Base-by-base conservation (phyloP, 2,113 vertebrate genomes). In the Dasyurus viverrinus region DNA sequence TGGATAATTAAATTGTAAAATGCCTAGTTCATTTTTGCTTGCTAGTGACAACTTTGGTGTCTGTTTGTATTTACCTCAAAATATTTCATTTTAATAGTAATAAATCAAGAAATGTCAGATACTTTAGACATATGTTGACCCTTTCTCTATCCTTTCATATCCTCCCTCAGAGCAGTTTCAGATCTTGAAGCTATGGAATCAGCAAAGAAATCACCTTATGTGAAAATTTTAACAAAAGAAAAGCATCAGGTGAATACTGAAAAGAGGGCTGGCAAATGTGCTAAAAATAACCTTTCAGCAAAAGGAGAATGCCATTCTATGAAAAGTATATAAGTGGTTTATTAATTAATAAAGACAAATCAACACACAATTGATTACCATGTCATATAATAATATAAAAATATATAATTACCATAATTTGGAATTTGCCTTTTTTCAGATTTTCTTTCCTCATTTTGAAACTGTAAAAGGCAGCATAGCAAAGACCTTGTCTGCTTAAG, bases 331-430 rank as follows among this genome's bases (percentile, higher is more conserved):
- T 95, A 96, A 92, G 97, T 95, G 92, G 95, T 96, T 93, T 97
- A 97, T 97, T 98, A 90, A 96, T 98, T 97, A 95, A 94, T 90
- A 94, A 89, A 93, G 93, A 94, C 91, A 95, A 47, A 92, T 97
- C 94, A 97, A 94, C 96, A 95, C 93, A 55, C 42, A 96, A 96
- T 96, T 96, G 96, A 89, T 96, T 92, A 54, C 94, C 97, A 92
- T 92, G 93, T 91, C 95, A 76, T 95, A 94, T 55, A 23, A 36
- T 93, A 53, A 50, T 94, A 42, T 50, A 60, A 48, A 48, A 48
- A 48, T 47, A 48, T 48, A 48, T 48, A 48, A 8, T 48, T 48
- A 48, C 48, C 48, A 48, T 48, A 48, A 48, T 2, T 0, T 92
- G 90, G 8, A 46, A 91, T 95, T 91, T 97, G 95, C 12, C 95